phyloP scores from a whole-genome alignment of 2,888 invertebrate genomes.

The Brachyopa scutellaris region DNA sequence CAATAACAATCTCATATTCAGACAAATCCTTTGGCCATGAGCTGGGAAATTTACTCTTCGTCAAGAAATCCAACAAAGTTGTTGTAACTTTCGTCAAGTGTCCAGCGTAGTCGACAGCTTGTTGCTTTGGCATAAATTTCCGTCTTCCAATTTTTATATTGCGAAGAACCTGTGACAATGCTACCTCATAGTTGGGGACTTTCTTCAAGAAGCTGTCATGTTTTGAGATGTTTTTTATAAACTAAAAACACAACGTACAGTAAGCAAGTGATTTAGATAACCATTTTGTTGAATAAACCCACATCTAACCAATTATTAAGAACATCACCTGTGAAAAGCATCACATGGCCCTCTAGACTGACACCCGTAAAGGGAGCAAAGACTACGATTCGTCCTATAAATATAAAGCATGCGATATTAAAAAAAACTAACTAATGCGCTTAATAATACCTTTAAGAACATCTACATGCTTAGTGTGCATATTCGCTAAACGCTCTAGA shows the following conservation, averaged over 20 bases:
- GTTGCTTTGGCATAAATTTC: conserved; percentile 95
- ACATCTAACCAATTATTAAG: conserved; percentile 96
- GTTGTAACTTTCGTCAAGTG: conserved; percentile 93
- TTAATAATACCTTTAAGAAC: conserved; percentile 85
- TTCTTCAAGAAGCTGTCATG: conserved; percentile 88
- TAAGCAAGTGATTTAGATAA: background rate
- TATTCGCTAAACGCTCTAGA: conserved; percentile 88
- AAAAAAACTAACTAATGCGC: background rate
- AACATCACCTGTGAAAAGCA: conserved; percentile 96
- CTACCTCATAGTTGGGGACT: conserved; percentile 92
- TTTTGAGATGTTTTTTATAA: conserved; percentile 90
- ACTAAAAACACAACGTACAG: conserved; percentile 82
- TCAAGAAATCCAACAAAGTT: conserved; percentile 89
- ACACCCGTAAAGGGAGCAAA: conserved; percentile 96
- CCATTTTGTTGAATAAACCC: conserved; percentile 79
- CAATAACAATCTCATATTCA: conserved; percentile 92
- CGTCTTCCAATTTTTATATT: conserved; percentile 92
- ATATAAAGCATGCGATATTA: conserved; percentile 8
- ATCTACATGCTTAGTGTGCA: conserved; percentile 88
- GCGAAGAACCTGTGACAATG: conserved; percentile 91
- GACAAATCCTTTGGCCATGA: conserved; percentile 88
- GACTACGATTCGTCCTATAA: conserved; percentile 89
- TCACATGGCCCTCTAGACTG: conserved; percentile 93
- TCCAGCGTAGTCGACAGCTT: conserved; percentile 92
- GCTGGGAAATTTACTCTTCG: conserved; percentile 86